These are phyloP conservation scores for Cyclopterus lumpus DNA, from an alignment of 2,797 vertebrate species.

Conservation along the genomic window DNA sequence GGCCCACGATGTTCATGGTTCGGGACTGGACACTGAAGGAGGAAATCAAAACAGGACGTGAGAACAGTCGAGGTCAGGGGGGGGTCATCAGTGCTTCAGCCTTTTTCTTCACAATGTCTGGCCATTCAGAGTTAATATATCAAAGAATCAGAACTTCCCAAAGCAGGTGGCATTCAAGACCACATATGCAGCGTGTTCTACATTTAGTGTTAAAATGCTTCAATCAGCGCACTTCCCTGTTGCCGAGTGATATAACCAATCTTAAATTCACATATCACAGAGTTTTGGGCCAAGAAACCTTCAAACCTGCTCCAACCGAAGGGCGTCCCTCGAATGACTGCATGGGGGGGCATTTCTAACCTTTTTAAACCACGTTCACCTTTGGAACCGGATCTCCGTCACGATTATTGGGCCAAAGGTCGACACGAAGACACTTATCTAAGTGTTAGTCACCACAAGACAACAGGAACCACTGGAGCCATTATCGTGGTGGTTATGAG, in stretches of 20 bases:
- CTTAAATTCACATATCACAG: neutral
- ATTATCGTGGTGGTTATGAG: constrained; percentile 11
- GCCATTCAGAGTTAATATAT: neutral
- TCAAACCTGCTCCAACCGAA: constrained; percentile 8
- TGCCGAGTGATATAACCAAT: neutral
- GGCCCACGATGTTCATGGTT: constrained; percentile 96
- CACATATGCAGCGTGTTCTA: neutral
- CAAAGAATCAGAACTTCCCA: neutral
- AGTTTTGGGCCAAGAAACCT: neutral
- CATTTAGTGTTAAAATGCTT: neutral
- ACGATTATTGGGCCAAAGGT: constrained; percentile 32
- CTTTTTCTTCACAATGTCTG: neutral
- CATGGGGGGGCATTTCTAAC: neutral
- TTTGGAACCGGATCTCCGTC: constrained; percentile 49
- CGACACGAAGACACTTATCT: constrained; percentile 7
- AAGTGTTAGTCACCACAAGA: constrained; percentile 1
- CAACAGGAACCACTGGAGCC: constrained; percentile 10
- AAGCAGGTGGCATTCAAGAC: neutral
- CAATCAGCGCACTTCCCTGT: neutral
- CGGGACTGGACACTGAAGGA: constrained; percentile 77
- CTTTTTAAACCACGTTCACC: constrained; percentile 45
- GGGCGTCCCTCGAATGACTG: neutral
- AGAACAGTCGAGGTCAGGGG: constrained; percentile 4
- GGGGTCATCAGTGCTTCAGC: neutral
- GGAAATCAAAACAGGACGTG: constrained; percentile 27